Conservation (phyloP, 1,140 invertebrate species). For the Mactra quadrangularis region DNA sequence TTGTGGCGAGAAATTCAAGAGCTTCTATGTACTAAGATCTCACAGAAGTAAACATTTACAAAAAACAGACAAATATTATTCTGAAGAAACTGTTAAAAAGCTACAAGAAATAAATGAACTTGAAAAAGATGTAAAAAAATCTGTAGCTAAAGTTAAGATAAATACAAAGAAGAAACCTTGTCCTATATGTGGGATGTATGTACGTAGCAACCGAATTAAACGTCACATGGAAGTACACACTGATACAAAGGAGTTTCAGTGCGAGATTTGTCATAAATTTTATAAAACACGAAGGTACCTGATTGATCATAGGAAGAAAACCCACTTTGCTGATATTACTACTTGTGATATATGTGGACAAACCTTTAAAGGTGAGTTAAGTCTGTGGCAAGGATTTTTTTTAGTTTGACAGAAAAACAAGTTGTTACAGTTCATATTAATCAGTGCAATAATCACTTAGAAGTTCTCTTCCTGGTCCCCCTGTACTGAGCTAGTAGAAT, state of each 20-base stretch:
- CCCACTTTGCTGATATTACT: conserved; percentile 12
- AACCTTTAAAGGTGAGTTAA: conserved; percentile 28
- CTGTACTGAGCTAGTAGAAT: no score
- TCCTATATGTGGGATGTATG: conserved; percentile 22
- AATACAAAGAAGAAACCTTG: not conserved
- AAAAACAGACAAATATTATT: conserved; percentile 48
- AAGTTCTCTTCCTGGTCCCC: no score
- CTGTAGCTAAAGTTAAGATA: no score
- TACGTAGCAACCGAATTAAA: not conserved
- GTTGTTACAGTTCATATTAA: no score
- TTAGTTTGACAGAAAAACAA: no score
- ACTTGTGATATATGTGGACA: conserved; percentile 51
- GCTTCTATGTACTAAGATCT: not conserved
- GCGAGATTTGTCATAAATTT: conserved; percentile 39
- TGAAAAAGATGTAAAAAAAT: not conserved
- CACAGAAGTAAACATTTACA: conserved; percentile 38
- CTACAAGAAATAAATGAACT: conserved; percentile 33
- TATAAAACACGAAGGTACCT: conserved; percentile 41
- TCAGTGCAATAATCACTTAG: no score
- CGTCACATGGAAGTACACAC: conserved; percentile 39
- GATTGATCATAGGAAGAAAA: conserved; percentile 42
- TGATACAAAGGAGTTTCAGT: conserved; percentile 28
- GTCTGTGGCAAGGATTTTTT: not conserved
- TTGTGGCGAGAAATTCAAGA: conserved; percentile 11
- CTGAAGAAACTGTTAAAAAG: conserved; percentile 36